Conservation (phyloP, 2,113 vertebrate species). For the Triplophysa siluroides region DNA sequence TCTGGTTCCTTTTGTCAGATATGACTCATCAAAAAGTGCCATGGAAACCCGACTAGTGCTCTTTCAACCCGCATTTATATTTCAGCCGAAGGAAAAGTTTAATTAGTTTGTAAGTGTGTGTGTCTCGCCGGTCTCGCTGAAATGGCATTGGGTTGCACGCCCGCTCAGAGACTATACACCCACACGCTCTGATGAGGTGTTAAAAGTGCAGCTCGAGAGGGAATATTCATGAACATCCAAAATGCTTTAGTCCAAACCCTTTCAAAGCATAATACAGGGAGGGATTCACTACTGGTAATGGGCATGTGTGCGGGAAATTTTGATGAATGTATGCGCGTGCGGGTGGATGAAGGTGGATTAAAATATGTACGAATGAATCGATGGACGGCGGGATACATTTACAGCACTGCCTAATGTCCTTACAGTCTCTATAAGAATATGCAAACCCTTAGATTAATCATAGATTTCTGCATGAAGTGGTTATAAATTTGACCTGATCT, state of each 20-base stretch:
- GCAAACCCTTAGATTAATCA: neutral
- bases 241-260: conserved; percentile 47
- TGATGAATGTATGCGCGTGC: conserved; percentile 24
- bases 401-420: conserved; percentile 6
- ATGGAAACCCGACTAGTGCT: conserved; percentile 8
- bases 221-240: conserved; percentile 45
- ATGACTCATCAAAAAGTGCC: conserved; percentile 46
- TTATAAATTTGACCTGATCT: too few species aligned
- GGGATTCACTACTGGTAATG: conserved; percentile 14
- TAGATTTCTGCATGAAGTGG: neutral
- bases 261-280: conserved; percentile 36
- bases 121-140: conserved; percentile 59
- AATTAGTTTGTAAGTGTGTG: conserved; percentile 61
- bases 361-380: conserved; percentile 8
- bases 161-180: conserved; percentile 39
- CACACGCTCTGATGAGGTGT: conserved; percentile 29
- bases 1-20: conserved; percentile 6
- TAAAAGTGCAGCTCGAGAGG: conserved; percentile 37
- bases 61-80: conserved; percentile 31
- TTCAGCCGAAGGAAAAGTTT: conserved; percentile 51
- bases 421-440: neutral
- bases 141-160: conserved; percentile 68
- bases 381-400: conserved; percentile 5
- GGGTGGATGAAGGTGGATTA: conserved; percentile 13
- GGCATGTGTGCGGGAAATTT: neutral